A percentile compares a stretch with the other conserved stretches of the same genome.
Evolutionary conservation across 2,888 invertebrate genomes (phyloP).

Genomic region (Philhelius pedissequus): DNA sequence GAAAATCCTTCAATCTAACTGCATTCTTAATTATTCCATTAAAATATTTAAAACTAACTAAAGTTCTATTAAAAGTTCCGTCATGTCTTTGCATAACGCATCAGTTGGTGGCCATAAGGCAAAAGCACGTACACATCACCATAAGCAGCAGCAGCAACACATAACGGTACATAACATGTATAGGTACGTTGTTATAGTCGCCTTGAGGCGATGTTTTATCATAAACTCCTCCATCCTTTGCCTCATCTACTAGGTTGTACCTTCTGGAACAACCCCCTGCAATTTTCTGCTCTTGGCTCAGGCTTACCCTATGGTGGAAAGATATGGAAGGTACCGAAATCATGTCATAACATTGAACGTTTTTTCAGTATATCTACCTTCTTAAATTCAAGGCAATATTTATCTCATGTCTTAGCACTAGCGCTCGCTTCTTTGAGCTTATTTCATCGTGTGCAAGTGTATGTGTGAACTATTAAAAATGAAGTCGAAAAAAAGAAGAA

Average conservation of each 20-base stretch:
- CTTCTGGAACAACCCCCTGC: not conserved
- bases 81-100: conserved; percentile 55
- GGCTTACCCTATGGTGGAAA: not conserved
- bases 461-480: conserved; percentile 20
- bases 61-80: conserved; percentile 64
- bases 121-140: conserved; percentile 11
- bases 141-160: not conserved
- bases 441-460: not conserved
- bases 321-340: not conserved
- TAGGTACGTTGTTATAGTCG: no score
- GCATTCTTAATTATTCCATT: conserved; percentile 66
- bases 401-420: not conserved
- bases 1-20: conserved; percentile 53
- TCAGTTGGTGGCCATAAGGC: conserved; percentile 44
- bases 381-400: conserved; percentile 29
- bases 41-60: conserved; percentile 67
- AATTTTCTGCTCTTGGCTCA: conserved; percentile 10
- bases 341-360: conserved; percentile 5
- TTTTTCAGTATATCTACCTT: conserved; percentile 31
- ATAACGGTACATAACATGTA: not conserved
- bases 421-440: conserved; percentile 33
- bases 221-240: conserved; percentile 43
- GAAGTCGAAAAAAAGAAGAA: conserved; percentile 13
- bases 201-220: conserved; percentile 51
- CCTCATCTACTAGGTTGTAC: not conserved